Conservation (phyloP, 2,113 vertebrate genomes). For the Melanotaenia duboulayi region DNA sequence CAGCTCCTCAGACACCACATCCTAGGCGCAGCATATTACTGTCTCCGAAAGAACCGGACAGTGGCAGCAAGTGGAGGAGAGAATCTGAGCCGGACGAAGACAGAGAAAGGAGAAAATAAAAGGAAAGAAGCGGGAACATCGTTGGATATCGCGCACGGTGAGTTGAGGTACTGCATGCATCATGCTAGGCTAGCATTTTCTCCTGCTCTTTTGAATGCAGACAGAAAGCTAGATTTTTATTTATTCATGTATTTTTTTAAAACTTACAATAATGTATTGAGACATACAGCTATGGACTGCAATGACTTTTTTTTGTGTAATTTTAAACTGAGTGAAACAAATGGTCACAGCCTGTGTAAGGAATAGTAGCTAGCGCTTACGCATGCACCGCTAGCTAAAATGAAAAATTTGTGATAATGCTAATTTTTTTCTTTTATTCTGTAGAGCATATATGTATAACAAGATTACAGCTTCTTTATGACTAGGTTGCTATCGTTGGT, state of each 20-base stretch:
- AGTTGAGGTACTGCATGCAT: conserved; percentile 71
- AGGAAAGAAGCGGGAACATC: conserved; percentile 54
- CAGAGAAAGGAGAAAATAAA: no score
- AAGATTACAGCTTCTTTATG: no score
- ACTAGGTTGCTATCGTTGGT: no score
- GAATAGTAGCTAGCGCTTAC: neutral
- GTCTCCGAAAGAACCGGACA: neutral
- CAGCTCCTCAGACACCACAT: neutral
- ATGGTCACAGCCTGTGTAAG: neutral
- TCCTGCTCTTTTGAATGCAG: neutral
- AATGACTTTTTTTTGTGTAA: neutral
- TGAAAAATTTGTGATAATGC: no score
- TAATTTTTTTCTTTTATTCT: no score
- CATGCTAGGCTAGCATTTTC: conserved; percentile 28
- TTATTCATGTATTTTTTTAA: no score
- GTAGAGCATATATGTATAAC: no score
- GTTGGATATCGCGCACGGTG: conserved; percentile 47
- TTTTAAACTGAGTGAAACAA: neutral
- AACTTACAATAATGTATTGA: neutral
- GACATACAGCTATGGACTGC: neutral
- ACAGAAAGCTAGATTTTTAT: neutral
- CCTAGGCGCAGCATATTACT: neutral
- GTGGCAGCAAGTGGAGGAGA: conserved; percentile 1
- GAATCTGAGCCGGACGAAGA: neutral
- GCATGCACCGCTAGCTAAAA: no score